Conservation (phyloP, 2,888 invertebrate genomes). For the Allygus modestus region DNA sequence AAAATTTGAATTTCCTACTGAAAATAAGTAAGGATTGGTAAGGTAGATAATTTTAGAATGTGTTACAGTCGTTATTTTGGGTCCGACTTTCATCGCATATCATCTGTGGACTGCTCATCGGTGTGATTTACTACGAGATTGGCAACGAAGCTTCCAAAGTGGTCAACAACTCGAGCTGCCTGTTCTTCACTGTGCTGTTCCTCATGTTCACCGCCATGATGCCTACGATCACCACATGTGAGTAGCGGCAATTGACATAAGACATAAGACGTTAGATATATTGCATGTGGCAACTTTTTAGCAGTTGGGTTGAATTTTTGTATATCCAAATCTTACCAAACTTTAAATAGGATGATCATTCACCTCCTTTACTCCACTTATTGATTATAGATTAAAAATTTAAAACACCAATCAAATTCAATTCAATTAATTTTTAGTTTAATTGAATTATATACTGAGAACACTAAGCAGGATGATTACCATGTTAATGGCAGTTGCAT, state of each 20-base stretch:
- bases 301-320: not conserved
- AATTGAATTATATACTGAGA: too few relatives aligned
- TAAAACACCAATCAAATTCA: too few relatives aligned
- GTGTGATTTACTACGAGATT: conserved; percentile 94
- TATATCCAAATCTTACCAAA: too few relatives aligned
- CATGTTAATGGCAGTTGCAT: too few relatives aligned
- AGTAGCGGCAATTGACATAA: conserved; percentile 75
- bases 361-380: too few relatives aligned
- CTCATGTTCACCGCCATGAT: conserved; percentile 99
- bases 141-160: conserved; percentile 96
- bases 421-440: too few relatives aligned
- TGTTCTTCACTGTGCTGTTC: conserved; percentile 97
- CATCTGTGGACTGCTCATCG: conserved; percentile 93
- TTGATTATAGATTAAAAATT: too few relatives aligned
- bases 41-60: too few relatives aligned
- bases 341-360: too few relatives aligned
- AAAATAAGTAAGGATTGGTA: too few relatives aligned
- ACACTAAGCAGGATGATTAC: too few relatives aligned
- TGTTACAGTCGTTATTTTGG: conserved; percentile 88
- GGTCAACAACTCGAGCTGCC: conserved; percentile 95
- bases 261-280: conserved; percentile 33
- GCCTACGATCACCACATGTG: conserved; percentile 98
- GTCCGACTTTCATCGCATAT: conserved; percentile 92
- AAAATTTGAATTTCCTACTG: too few relatives aligned
- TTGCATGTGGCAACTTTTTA: conserved; percentile 35